These are phyloP conservation scores for Meteorus colon DNA, from an alignment of 2,888 invertebrate species.

Conservation along the genomic window DNA sequence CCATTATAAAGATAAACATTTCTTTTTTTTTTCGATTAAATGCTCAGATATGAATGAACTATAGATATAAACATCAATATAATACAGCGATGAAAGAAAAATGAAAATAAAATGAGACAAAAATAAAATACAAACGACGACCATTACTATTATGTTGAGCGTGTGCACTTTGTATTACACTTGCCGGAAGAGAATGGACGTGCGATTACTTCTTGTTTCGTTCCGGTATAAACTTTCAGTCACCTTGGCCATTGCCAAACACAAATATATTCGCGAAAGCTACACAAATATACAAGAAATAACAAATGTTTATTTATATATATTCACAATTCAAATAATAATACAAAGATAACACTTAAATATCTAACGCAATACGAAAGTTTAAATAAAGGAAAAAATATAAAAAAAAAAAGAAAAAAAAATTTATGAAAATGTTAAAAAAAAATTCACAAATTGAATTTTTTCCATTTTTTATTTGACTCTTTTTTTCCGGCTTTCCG, in stretches of 20 bases:
- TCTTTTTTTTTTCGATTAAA: slow-evolving; percentile 44
- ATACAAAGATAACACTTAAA: not conserved
- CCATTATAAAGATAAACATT: slow-evolving; percentile 47
- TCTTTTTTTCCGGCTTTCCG: not conserved
- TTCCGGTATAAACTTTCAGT: slow-evolving; percentile 40
- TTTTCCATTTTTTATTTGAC: not conserved
- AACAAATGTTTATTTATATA: not conserved
- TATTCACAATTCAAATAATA: not conserved
- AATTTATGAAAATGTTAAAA: no score
- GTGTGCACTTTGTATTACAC: slow-evolving; percentile 39
- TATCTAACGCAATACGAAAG: no score
- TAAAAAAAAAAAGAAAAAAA: no score
- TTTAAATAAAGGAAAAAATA: no score
- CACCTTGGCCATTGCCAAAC: slow-evolving; percentile 35
- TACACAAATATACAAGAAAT: not conserved
- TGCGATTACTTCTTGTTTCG: slow-evolving; percentile 32
- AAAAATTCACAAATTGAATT: no score
- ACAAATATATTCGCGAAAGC: slow-evolving; percentile 1
- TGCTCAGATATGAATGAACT: slow-evolving; percentile 21
- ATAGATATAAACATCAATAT: slow-evolving; percentile 33
- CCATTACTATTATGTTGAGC: not conserved
- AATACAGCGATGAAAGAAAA: not conserved
- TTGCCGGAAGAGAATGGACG: slow-evolving; percentile 56
- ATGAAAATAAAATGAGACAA: not conserved
- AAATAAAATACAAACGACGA: slow-evolving; percentile 1